Percentiles rank a stretch among this genome's conserved stretches.
These are phyloP conservation scores for Apamea epomidion DNA, from an alignment of 2,888 invertebrate species.

Conservation along the genomic window DNA sequence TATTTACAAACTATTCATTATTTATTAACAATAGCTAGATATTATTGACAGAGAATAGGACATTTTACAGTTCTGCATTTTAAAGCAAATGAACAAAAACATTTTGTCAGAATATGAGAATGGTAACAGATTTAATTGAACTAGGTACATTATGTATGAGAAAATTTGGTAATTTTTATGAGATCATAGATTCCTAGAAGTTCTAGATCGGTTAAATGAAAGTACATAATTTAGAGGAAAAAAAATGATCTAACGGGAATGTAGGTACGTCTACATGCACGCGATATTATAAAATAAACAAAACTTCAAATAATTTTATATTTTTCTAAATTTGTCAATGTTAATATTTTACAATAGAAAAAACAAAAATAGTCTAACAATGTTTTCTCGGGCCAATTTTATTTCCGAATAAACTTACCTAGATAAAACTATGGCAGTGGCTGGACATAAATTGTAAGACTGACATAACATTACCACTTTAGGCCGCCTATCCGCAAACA, in stretches of 20 bases:
- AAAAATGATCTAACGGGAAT: constrained; percentile 55
- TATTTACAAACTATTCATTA: constrained; percentile 69
- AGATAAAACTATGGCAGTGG: constrained; percentile 84
- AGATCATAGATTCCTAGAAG: constrained; percentile 80
- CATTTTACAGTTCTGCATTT: constrained; percentile 54
- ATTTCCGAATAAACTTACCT: constrained; percentile 72
- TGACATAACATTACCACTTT: constrained; percentile 50
- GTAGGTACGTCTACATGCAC: constrained; percentile 68
- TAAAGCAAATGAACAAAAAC: constrained; percentile 59
- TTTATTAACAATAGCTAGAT: constrained; percentile 55
- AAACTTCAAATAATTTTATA: constrained; percentile 33
- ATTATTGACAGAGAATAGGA: constrained; percentile 65
- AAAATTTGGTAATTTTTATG: constrained; percentile 85
- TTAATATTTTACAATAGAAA: constrained; percentile 41
- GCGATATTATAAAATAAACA: constrained; percentile 52
- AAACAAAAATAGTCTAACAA: constrained; percentile 16
- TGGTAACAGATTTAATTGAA: constrained; percentile 79
- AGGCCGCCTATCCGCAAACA: constrained; percentile 41
- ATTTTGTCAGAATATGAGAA: constrained; percentile 60
- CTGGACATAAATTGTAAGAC: constrained; percentile 70
- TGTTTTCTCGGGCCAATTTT: constrained; percentile 45
- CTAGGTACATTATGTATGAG: constrained; percentile 72
- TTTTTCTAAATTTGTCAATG: constrained; percentile 29
- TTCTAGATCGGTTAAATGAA: constrained; percentile 60
- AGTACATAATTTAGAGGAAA: constrained; percentile 47